These are phyloP conservation scores for Paratrypauchen microcephalus DNA, from an alignment of 2,797 vertebrate genomes.

Conservation along the genomic window DNA sequence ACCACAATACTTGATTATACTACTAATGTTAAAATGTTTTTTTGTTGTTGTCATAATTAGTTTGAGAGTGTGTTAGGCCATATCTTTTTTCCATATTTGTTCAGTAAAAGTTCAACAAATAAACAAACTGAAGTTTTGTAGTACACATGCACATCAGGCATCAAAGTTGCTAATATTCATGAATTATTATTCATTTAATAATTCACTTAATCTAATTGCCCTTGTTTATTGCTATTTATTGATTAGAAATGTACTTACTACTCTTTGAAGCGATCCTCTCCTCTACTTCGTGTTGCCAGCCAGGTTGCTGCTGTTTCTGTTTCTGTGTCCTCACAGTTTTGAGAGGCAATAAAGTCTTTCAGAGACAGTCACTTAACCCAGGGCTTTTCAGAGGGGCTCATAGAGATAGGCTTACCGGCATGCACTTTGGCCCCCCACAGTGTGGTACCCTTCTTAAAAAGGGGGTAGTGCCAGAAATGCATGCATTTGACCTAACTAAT, in stretches of 20 bases:
- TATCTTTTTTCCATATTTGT: background rate
- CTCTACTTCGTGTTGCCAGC: conserved; percentile 37
- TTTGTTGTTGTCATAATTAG: background rate
- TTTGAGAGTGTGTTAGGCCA: background rate
- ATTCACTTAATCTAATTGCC: background rate
- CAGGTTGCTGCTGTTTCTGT: conserved; percentile 53
- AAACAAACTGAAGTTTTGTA: too few species aligned
- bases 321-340: conserved; percentile 54
- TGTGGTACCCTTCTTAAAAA: conserved; percentile 54
- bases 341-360: conserved; percentile 60
- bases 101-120: too few species aligned
- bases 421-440: conserved; percentile 43
- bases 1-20: background rate
- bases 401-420: conserved; percentile 70
- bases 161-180: too few species aligned
- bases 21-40: background rate
- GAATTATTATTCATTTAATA: background rate
- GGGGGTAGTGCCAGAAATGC: conserved; percentile 30
- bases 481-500: conserved; percentile 43
- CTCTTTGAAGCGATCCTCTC: conserved; percentile 39
- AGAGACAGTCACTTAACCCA: conserved; percentile 51
- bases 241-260: conserved; percentile 53
- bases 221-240: too few species aligned
- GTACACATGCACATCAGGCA: too few species aligned
- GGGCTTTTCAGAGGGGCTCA: conserved; percentile 37